Conservation (phyloP, 2,113 vertebrate genomes). For the Nycticryphes semicollaris region DNA sequence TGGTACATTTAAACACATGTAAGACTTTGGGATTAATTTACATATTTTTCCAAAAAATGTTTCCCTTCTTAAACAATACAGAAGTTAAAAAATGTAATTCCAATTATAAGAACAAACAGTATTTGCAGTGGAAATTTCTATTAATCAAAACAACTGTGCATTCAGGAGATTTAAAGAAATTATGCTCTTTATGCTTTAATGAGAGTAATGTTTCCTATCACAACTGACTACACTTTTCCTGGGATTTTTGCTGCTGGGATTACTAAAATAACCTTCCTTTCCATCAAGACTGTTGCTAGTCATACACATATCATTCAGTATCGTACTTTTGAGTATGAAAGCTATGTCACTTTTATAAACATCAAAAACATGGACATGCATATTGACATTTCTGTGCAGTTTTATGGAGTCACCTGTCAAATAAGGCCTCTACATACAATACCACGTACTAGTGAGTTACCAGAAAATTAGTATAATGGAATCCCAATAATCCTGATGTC, state of each 20-base stretch:
- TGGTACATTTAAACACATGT: conserved; percentile 68
- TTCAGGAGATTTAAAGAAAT: conserved; percentile 36
- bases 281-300: conserved; percentile 57
- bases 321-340: conserved; percentile 49
- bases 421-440: conserved; percentile 64
- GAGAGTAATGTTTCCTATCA: conserved; percentile 23
- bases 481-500: conserved; percentile 34
- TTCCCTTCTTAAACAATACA: conserved; percentile 62
- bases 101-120: conserved; percentile 51
- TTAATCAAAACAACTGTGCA: conserved; percentile 58
- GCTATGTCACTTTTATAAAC: conserved; percentile 62
- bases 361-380: conserved; percentile 69
- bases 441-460: conserved; percentile 58
- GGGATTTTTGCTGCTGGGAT: conserved; percentile 31
- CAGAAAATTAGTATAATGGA: conserved; percentile 37
- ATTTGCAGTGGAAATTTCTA: conserved; percentile 49
- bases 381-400: conserved; percentile 61
- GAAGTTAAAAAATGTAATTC: conserved; percentile 56
- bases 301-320: conserved; percentile 45
- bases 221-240: conserved; percentile 47
- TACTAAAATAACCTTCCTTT: conserved; percentile 61
- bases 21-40: conserved; percentile 69
- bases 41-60: conserved; percentile 49
- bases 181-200: not conserved
- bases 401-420: conserved; percentile 63